A percentile compares a stretch with the other conserved stretches of the same genome.
These are phyloP conservation scores for Colistium nudipinnis DNA, from an alignment of 2,113 vertebrate genomes.

Conservation along the genomic window DNA sequence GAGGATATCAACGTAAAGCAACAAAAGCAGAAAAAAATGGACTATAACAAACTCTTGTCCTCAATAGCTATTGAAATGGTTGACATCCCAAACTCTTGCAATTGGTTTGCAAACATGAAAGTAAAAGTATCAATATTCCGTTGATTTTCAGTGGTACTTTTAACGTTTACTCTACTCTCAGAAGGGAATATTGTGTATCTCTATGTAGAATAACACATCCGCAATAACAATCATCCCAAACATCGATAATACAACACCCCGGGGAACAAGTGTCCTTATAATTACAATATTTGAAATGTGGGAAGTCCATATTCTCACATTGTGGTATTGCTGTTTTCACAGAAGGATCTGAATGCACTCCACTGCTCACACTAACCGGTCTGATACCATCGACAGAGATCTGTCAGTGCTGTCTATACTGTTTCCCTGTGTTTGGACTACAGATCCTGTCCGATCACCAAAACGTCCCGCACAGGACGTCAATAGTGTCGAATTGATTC, in stretches of 20 bases:
- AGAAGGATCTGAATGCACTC: background rate
- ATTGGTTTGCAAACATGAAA: background rate
- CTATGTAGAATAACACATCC: background rate
- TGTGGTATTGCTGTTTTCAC: background rate
- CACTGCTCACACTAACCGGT: background rate
- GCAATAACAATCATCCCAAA: background rate
- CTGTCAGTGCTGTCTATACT: conserved; percentile 14
- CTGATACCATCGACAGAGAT: background rate
- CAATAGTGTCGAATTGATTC: background rate
- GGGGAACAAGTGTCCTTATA: too few relatives aligned
- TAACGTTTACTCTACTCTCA: background rate
- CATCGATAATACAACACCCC: background rate
- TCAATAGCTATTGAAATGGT: background rate
- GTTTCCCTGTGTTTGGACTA: background rate
- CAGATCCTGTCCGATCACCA: conserved; percentile 1
- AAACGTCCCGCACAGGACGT: background rate
- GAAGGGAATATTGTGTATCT: background rate
- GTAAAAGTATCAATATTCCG: background rate
- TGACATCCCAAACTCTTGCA: background rate
- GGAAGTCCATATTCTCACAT: too few relatives aligned
- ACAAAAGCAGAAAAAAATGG: background rate
- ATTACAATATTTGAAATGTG: too few relatives aligned
- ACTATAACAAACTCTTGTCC: background rate
- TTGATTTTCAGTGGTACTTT: background rate
- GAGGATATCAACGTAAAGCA: background rate